Evolutionary conservation across 2,888 invertebrate genomes (phyloP), one percentile per base, ranked within the genome.

Genomic region (Thyatira batis): DNA sequence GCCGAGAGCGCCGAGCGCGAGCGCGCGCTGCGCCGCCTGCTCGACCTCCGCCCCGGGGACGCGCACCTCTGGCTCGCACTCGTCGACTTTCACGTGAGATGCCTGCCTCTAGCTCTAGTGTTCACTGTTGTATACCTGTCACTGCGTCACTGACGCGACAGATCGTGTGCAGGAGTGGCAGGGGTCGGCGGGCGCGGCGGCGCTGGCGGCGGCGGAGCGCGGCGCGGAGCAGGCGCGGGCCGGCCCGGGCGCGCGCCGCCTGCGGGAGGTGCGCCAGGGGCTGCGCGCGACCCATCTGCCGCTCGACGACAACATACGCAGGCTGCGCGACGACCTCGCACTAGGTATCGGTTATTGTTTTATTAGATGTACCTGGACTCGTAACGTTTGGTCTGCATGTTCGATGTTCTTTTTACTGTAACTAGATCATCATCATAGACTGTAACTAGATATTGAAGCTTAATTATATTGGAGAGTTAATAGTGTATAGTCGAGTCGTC

Each of bases 221-320:
- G 55, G 64, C 17, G 53, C 55, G 52, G 49, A 52, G 3, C 64
- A 57, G 10, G 44, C 27, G 50, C 56, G 20, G 51, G 63, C 45
- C 69, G 63, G 56, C 2, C 56, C 20, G 51, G 63, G 45, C 69
- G 63, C 57, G 3, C 67, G 58, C 55, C 59, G 50, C 53, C 52
- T 53, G 59, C 63, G 63, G 54, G 57, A 44, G 48, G 30, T 50
- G 56, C 52, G 51, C 20, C 39, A 46, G 48, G 54, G 20, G 49
- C 54, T 50, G 58, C 53, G 53, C 20, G 17, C 17, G 1, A 17
- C 17, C 27, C 46, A 27, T 2, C 46, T 20, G 8, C 23, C 46
- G 46, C 27, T 17, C 27, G 46, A 48, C 20, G 27, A n/a, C n/a
- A 3, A 13, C 20, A 20, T 10, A 13, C 17, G 17, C 3, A 27